phyloP scores from a whole-genome alignment of 35 echinoderm and acorn worm genomes.

The Acanthaster planci region DNA sequence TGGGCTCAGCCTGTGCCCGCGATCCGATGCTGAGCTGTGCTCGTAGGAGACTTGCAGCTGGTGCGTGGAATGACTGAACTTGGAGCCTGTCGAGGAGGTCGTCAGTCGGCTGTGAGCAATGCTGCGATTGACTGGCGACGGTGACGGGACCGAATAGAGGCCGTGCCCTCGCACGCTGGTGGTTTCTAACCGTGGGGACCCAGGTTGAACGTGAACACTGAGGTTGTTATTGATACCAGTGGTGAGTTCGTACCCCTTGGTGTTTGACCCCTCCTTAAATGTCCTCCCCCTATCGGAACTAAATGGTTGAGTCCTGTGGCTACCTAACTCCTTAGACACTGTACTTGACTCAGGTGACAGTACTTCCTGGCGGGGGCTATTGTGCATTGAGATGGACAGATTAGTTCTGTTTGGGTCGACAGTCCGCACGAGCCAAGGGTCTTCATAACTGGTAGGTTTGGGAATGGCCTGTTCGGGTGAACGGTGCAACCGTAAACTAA shows the following conservation, averaged over 20 bases:
- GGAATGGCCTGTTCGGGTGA: slow-evolving; percentile 19
- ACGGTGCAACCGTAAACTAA: slow-evolving; percentile 46
- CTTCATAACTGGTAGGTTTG: slow-evolving; percentile 17
- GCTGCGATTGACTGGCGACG: background rate
- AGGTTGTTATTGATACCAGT: slow-evolving; percentile 44
- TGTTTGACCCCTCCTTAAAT: slow-evolving; percentile 26
- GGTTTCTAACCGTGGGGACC: background rate
- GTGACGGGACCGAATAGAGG: background rate
- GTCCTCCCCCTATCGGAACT: slow-evolving; percentile 22
- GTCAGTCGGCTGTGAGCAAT: background rate
- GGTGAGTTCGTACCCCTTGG: slow-evolving; percentile 36
- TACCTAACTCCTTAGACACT: slow-evolving; percentile 24
- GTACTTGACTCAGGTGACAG: slow-evolving; percentile 29
- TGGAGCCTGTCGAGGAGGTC: background rate
- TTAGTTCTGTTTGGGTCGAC: slow-evolving; percentile 6
- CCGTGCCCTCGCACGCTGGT: background rate
- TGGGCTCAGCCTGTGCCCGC: slow-evolving; percentile 13
- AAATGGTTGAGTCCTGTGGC: slow-evolving; percentile 38
- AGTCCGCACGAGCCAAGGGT: background rate
- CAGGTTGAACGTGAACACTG: background rate
- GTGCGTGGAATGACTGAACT: slow-evolving; percentile 9
- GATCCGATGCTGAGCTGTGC: background rate
- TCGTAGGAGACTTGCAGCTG: slow-evolving; percentile 1
- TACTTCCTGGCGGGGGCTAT: slow-evolving; percentile 13
- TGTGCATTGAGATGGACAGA: background rate